Evolutionary conservation across 2,113 vertebrate genomes (phyloP).

Genomic region (Camelus dromedarius): DNA sequence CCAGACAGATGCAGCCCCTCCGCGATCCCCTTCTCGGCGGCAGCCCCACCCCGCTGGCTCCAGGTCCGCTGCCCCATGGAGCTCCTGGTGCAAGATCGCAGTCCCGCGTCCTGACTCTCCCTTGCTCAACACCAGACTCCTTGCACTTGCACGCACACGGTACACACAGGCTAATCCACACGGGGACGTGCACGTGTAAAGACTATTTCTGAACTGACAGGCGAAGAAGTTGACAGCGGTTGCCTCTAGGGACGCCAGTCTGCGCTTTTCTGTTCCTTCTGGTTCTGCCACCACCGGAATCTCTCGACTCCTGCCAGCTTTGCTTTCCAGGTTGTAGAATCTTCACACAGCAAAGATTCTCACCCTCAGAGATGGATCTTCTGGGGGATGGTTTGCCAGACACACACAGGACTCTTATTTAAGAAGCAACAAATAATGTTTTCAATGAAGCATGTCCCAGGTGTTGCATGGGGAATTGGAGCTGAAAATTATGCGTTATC

Average conservation of each 20-base stretch:
- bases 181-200: accelerated
- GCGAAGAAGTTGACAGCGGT: too few species aligned
- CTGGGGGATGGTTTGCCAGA: not conserved
- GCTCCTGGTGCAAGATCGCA: accelerated
- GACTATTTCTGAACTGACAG: not conserved
- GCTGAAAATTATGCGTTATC: not conserved
- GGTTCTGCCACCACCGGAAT: accelerated
- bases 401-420: not conserved
- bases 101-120: not conserved
- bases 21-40: accelerated
- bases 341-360: too few species aligned
- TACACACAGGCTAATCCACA: not conserved
- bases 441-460: not conserved
- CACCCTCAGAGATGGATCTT: not conserved
- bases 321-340: not conserved
- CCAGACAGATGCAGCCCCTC: not conserved
- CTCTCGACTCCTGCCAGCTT: not conserved
- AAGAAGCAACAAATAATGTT: not conserved
- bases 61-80: not conserved
- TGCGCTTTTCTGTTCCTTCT: not conserved
- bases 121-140: not conserved
- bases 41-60: accelerated
- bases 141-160: not conserved
- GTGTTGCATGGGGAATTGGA: accelerated
- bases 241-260: too few species aligned